phyloP scores from a whole-genome alignment of 2,113 vertebrate genomes.

The Gasterosteus aculeatus region DNA sequence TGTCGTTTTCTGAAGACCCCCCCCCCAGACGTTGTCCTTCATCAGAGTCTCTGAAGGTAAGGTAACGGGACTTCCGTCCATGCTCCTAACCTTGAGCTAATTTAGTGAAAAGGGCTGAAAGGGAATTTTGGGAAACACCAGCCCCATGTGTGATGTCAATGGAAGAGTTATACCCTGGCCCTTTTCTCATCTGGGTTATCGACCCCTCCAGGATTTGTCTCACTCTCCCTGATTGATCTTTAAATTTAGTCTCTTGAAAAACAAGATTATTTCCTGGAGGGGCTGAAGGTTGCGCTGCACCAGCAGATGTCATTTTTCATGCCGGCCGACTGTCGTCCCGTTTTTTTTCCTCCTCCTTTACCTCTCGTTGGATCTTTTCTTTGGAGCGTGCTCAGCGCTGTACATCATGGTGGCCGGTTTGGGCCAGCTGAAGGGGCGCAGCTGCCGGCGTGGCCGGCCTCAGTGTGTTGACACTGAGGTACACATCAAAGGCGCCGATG shows the following conservation, averaged over 20 bases:
- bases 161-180: constrained; percentile 18
- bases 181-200: constrained; percentile 73
- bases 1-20: constrained; percentile 73
- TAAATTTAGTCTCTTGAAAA: constrained; percentile 88
- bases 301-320: constrained; percentile 92
- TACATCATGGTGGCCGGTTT: constrained; percentile 87
- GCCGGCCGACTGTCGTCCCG: constrained; percentile 18
- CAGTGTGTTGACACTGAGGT: constrained; percentile 53
- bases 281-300: constrained; percentile 83
- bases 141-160: constrained; percentile 11
- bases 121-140: constrained; percentile 16
- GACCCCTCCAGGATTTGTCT: constrained; percentile 67
- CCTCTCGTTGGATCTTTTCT: constrained; percentile 86
- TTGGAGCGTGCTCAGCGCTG: constrained; percentile 86
- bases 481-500: constrained; percentile 59
- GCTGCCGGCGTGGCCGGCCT: constrained; percentile 62
- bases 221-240: constrained; percentile 85
- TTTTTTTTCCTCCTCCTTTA: constrained; percentile 65
- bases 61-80: constrained; percentile 73
- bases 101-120: background rate
- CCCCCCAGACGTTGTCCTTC: constrained; percentile 75
- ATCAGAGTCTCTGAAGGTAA: constrained; percentile 83
- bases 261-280: constrained; percentile 87
- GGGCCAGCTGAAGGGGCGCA: constrained; percentile 65
- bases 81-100: background rate